Base-by-base conservation (phyloP, 2,113 vertebrate genomes). In the Smithornis capensis region DNA sequence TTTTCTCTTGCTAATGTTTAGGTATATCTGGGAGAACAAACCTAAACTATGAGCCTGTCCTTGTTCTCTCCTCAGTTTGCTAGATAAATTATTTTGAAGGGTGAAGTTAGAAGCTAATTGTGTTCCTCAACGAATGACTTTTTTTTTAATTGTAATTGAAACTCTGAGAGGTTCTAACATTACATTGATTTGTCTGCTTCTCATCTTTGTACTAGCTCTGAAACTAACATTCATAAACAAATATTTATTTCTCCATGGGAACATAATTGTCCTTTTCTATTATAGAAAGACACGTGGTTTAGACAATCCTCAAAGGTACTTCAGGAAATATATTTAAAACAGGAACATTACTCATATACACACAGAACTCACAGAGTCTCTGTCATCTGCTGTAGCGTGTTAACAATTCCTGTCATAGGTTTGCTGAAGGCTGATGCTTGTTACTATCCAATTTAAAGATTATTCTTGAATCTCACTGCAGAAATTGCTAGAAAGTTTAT, bases 381-480 rank as follows among this genome's bases (percentile, higher is more conserved):
- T 78, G 28, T 56, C 28, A 17, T 82, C 25, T 78, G 19, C 28
- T 42, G 4, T 45, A 55, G 28, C 19, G 14, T 29, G 14, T 33
- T 73, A 88, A 31, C 10, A 60, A 55, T 14, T 9, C 4, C 10
- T 60, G 18, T 55, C 33, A 31, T 9, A 52, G 1, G 12, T 59
- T 76, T 78, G 55, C 8, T 59, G 42, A 85, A 62, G 22, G 37
- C 2, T 0, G 0, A 12, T 21, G 23, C 14, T 70, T 76, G 33
- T 25, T 27, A 38, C 7, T 28, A 13, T 9, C 7, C 2, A 9
- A 50, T 75, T 29, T 45, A 87, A 76, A 83, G 10, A 12, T 63
- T 80, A 18, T 57, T 80, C 22, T 90, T 56, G 12, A 73, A 52
- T 65, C 19, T 69, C 8, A 44, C 22, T 44, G 10, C 18, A 87